phyloP scores from a whole-genome alignment of 2,888 invertebrate species.

The Sarcophaga carnaria region DNA sequence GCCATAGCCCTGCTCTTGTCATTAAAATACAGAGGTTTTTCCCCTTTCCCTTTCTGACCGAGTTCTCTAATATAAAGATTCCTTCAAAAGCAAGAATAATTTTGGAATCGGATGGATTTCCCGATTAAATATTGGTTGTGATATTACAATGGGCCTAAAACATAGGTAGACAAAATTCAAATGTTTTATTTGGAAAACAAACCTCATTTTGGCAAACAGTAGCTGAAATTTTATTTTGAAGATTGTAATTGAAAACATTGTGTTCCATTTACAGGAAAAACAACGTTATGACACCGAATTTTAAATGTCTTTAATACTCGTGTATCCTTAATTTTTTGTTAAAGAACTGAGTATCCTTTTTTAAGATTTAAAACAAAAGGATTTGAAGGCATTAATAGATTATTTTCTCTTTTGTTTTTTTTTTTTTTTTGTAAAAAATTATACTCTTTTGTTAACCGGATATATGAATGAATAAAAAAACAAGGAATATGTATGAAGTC shows the following conservation, averaged over 20 bases:
- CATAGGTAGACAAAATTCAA: no score
- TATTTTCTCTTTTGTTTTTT: not conserved
- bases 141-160: no score
- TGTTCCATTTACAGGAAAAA: conserved; percentile 62
- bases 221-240: no score
- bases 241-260: not conserved
- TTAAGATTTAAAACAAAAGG: conserved; percentile 50
- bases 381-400: conserved; percentile 62
- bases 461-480: conserved; percentile 40
- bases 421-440: not conserved
- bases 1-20: no score
- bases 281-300: conserved; percentile 65
- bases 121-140: no score
- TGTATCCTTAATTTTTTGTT: conserved; percentile 3
- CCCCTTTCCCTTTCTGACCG: no score
- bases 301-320: conserved; percentile 50
- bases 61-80: no score
- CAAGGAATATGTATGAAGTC: not conserved
- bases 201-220: no score
- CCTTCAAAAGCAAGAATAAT: no score
- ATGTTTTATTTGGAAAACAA: no score
- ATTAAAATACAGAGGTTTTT: no score
- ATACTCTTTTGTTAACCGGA: conserved; percentile 42
- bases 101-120: no score
- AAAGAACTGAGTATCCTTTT: conserved; percentile 26